Evolutionary conservation across 2,888 invertebrate genomes (phyloP).

Genomic region (Cylloceria caligata): DNA sequence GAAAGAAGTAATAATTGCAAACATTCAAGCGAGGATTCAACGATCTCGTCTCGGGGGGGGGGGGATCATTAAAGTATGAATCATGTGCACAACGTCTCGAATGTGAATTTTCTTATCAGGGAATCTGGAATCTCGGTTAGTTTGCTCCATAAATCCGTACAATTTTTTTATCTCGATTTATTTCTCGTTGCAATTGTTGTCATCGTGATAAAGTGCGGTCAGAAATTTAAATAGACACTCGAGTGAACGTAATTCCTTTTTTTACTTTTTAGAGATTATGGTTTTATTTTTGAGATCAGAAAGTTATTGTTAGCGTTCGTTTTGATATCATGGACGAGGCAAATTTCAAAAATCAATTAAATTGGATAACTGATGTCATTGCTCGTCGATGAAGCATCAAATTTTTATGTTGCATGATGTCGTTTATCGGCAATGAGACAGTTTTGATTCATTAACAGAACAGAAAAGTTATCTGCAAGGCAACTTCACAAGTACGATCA

Average conservation of each 20-base stretch:
- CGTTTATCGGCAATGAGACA: too few species aligned
- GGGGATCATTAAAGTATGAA: slow-evolving; percentile 25
- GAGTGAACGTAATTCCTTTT: slow-evolving; percentile 30
- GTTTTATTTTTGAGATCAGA: too few species aligned
- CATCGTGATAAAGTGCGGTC: slow-evolving; percentile 8
- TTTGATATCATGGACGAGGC: too few species aligned
- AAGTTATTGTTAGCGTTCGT: too few species aligned
- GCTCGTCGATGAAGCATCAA: too few species aligned
- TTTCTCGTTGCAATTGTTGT: slow-evolving; percentile 28
- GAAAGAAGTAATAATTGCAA: slow-evolving; percentile 41
- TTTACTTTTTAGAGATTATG: neutral
- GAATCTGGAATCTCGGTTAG: slow-evolving; percentile 33
- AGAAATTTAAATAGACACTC: slow-evolving; percentile 1
- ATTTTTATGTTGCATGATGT: too few species aligned
- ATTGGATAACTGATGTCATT: too few species aligned
- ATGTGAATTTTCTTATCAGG: slow-evolving; percentile 43
- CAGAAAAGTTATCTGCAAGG: too few species aligned
- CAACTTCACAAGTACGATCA: too few species aligned
- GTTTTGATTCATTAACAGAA: too few species aligned
- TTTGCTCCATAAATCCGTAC: slow-evolving; percentile 50
- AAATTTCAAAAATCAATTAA: too few species aligned
- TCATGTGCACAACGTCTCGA: slow-evolving; percentile 25
- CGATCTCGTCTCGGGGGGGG: neutral
- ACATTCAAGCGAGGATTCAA: slow-evolving; percentile 6
- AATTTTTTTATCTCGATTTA: slow-evolving; percentile 35